Conservation (phyloP, 2,113 vertebrate genomes). For the Brachyhypopomus gauderio region DNA sequence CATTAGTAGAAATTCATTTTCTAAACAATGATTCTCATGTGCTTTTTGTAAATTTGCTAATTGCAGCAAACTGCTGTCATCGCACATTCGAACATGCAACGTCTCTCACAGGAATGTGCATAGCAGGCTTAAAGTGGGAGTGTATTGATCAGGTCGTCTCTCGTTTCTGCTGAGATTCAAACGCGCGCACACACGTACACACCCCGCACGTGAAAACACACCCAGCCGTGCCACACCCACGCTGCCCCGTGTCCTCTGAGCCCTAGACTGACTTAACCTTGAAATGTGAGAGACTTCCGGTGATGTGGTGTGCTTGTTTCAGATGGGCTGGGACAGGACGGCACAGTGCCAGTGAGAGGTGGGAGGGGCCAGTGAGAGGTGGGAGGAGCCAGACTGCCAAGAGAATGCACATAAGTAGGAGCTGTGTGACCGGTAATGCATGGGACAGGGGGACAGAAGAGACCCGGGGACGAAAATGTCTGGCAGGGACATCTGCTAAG, state of each 20-base stretch:
- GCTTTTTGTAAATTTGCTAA: neutral
- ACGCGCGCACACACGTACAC: neutral
- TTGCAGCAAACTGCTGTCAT: neutral
- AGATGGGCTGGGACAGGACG: constrained; percentile 41
- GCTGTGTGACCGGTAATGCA: neutral
- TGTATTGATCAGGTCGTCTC: constrained; percentile 63
- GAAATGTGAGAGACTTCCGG: constrained; percentile 67
- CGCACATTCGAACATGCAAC: neutral
- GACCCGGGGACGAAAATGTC: neutral
- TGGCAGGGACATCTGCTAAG: neutral
- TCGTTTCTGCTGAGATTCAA: constrained; percentile 42
- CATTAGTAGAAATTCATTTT: neutral
- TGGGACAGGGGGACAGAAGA: neutral
- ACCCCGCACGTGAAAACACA: constrained; percentile 16
- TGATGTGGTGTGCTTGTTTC: constrained; percentile 36
- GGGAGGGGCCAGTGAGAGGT: neutral
- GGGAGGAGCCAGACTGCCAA: neutral
- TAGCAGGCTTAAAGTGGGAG: constrained; percentile 52
- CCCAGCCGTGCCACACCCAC: neutral
- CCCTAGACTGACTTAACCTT: constrained; percentile 71
- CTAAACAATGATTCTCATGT: neutral
- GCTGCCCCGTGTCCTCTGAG: constrained; percentile 35
- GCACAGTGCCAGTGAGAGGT: constrained; percentile 7
- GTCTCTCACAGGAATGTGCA: constrained; percentile 57
- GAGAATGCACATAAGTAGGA: neutral